Conservation (phyloP, 2,797 vertebrate species). For the Telmatherina bonti region DNA sequence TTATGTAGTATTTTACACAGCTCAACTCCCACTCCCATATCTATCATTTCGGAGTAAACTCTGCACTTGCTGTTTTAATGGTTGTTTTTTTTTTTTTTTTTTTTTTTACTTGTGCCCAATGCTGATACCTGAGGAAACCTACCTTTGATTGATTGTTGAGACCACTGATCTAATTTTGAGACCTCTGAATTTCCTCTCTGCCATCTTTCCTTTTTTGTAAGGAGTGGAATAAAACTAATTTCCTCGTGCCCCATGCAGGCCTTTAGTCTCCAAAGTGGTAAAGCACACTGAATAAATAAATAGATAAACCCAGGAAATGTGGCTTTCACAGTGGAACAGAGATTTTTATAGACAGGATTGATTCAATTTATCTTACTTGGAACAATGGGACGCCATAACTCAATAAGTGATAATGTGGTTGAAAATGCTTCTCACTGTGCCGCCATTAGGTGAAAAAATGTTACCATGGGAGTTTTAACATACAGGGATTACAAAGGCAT, state of each 20-base stretch:
- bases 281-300: constrained; percentile 85
- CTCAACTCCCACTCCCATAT: constrained; percentile 42
- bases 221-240: constrained; percentile 86
- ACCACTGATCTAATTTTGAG: constrained; percentile 88
- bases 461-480: constrained; percentile 83
- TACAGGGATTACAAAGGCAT: constrained; percentile 78
- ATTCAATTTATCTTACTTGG: constrained; percentile 98
- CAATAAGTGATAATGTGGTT: constrained; percentile 96
- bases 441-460: constrained; percentile 87
- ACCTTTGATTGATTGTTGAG: constrained; percentile 86
- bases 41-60: constrained; percentile 72
- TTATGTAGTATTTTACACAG: constrained; percentile 36
- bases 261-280: constrained; percentile 71
- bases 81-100: too few species aligned
- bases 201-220: constrained; percentile 76
- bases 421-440: constrained; percentile 91
- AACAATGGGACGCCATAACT: constrained; percentile 95
- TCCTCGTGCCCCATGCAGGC: constrained; percentile 80
- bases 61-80: constrained; percentile 82
- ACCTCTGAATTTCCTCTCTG: constrained; percentile 81
- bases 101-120: constrained; percentile 74
- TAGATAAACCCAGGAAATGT: constrained; percentile 74
- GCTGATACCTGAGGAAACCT: constrained; percentile 72
- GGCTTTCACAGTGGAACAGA: constrained; percentile 78
- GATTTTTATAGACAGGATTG: constrained; percentile 92